Evolutionary conservation across 2,113 vertebrate species (phyloP), one percentile per base, ranked within the genome.

Genomic region (Dascyllus trimaculatus): DNA sequence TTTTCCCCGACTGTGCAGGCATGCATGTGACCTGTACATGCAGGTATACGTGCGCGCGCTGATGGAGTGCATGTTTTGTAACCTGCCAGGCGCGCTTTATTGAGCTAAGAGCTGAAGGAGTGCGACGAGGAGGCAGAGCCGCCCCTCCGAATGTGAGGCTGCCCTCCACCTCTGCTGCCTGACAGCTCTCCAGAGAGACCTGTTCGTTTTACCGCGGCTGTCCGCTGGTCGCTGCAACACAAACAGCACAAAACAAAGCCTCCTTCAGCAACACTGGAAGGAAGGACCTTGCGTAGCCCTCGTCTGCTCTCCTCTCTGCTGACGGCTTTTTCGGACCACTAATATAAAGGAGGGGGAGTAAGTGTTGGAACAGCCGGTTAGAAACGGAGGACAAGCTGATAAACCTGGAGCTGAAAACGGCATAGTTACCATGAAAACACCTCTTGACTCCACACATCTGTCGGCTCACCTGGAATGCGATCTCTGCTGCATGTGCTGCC

Each of bases 81-180:
- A 85, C 78, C 65, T 72, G 65, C 26, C 48, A 74, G 75, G 45
- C 62, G 68, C 63, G 69, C 69, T 87, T 87, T 90, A 84, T 88
- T 82, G 75, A 86, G 90, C 83, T 74, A 57, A 80, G 66, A 83
- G 69, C 82, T 82, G 68, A 75, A 81, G 85, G 78, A 57, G 71
- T 74, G 66, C 67, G 68, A 89, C 68, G 62, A 75, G 71, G 81
- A 81, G 82, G 74, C 59, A 51, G 46, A 78, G 85, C 62, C 58
- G 79, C 75, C 71, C 65, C 38, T 81, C 69, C 79, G 76, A 86
- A 88, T 88, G 79, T 89, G 86, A 92, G 67, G 78, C 86, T 83
- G 88, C 67, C 84, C 82, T 75, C 71, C 53, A 56, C 80, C 71
- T 82, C 71, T 52, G 73, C 19, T 6, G 25, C 72, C 75, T 65